Conservation (phyloP, 2,888 invertebrate species). For the Cephus nigrinus region DNA sequence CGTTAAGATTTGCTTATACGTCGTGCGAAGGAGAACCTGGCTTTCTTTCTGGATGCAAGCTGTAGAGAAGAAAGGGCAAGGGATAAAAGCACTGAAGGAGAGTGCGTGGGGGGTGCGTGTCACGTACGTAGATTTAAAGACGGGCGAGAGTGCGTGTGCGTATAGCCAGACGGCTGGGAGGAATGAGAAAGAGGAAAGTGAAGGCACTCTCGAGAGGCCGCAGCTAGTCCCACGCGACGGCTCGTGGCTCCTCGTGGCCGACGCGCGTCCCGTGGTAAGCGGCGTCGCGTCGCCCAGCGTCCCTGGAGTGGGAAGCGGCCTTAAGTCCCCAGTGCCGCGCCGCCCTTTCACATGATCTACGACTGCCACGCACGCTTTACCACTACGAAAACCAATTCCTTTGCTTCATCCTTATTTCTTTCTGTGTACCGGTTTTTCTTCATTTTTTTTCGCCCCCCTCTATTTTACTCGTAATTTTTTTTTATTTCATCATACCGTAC, state of each 20-base stretch:
- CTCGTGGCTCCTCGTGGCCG: constrained; percentile 48
- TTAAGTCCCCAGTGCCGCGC: constrained; percentile 17
- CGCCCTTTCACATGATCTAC: constrained; percentile 18
- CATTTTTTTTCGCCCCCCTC: not conserved
- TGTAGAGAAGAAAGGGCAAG: not conserved
- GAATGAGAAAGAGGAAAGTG: constrained; percentile 23
- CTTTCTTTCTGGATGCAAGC: not conserved
- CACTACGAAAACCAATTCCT: not conserved
- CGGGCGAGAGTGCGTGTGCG: constrained; percentile 19
- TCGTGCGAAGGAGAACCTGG: not conserved
- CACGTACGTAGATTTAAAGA: constrained; percentile 13
- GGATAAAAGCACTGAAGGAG: not conserved
- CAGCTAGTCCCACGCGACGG: constrained; percentile 52
- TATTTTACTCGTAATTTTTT: not conserved
- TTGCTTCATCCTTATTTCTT: not conserved
- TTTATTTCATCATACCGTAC: not conserved
- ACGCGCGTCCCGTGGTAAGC: not conserved
- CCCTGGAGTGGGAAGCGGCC: constrained; percentile 34
- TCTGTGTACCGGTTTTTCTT: not conserved
- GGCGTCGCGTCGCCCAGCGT: not conserved
- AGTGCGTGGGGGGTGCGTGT: constrained; percentile 14
- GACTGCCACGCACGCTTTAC: not conserved
- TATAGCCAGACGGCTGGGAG: constrained; percentile 42
- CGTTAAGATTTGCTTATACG: not conserved
- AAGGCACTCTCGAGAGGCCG: constrained; percentile 38